phyloP scores from a whole-genome alignment of 1,140 invertebrate species.

The Ostrea denselamellosa region DNA sequence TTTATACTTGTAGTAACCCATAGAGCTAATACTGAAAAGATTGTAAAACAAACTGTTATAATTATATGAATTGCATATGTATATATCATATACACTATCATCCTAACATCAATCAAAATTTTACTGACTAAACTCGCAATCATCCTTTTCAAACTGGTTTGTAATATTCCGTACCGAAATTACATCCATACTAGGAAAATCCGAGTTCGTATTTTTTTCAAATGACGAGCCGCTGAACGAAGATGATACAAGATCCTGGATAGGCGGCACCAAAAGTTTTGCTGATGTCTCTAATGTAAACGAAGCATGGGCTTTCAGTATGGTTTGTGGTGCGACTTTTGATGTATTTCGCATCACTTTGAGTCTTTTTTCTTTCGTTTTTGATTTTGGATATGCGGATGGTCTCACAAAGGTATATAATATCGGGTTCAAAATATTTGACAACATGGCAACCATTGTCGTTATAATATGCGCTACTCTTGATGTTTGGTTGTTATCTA shows the following conservation, averaged over 20 bases:
- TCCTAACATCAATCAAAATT: background rate
- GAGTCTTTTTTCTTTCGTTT: background rate
- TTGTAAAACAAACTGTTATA: no score
- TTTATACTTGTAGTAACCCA: no score
- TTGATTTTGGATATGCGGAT: background rate
- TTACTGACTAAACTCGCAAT: background rate
- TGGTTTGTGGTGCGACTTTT: background rate
- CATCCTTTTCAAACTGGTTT: conserved; percentile 11
- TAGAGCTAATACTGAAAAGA: no score
- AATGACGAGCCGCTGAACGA: background rate
- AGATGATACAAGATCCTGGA: background rate
- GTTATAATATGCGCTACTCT: background rate
- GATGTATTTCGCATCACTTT: conserved; percentile 8
- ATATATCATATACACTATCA: no score
- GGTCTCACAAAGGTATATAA: conserved; percentile 17
- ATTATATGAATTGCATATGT: no score
- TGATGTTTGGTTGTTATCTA: background rate
- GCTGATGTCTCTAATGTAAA: background rate
- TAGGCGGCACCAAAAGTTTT: background rate
- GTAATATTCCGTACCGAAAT: conserved; percentile 37
- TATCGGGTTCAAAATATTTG: conserved; percentile 9
- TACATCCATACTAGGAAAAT: background rate
- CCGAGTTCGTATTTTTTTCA: background rate
- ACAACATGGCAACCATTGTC: background rate
- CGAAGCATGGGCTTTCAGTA: background rate